These are phyloP conservation scores for Dynastes grantii DNA, from an alignment of 2,888 invertebrate species.

Conservation along the genomic window DNA sequence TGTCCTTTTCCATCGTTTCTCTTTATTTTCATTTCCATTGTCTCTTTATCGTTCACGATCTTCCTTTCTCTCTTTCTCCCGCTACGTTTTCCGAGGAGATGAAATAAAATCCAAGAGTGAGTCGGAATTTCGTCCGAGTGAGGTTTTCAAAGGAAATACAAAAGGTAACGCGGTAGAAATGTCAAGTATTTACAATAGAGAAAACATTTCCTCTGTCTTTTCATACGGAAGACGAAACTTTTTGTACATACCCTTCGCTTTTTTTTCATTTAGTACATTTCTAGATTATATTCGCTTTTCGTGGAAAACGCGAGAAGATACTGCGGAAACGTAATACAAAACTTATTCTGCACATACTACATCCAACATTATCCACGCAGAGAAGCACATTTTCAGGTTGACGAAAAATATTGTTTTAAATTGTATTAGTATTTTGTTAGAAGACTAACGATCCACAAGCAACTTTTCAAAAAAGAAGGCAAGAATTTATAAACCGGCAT, in stretches of 20 bases:
- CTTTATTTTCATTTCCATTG: not conserved
- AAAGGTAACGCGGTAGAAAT: constrained; percentile 44
- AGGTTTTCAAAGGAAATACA: constrained; percentile 28
- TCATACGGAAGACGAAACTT: constrained; percentile 33
- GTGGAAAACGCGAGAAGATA: not conserved
- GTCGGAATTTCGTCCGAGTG: constrained; percentile 15
- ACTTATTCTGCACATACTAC: not conserved
- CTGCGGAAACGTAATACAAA: not conserved
- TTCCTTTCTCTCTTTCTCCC: not conserved
- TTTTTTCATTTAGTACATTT: constrained; percentile 35
- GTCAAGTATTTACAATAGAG: constrained; percentile 41
- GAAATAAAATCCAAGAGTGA: constrained; percentile 31
- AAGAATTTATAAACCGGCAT: no score
- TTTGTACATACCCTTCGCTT: not conserved
- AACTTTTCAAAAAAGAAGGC: no score
- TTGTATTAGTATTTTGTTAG: no score
- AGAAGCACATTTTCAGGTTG: no score
- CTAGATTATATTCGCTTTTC: constrained; percentile 31
- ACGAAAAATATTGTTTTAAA: no score
- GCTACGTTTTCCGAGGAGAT: not conserved
- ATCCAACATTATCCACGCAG: not conserved
- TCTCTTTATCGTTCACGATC: no score
- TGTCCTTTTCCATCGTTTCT: not conserved
- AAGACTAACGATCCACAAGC: no score
- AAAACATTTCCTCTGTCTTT: constrained; percentile 36